phyloP scores from a whole-genome alignment of 2,797 vertebrate species.

The Molothrus aeneus region DNA sequence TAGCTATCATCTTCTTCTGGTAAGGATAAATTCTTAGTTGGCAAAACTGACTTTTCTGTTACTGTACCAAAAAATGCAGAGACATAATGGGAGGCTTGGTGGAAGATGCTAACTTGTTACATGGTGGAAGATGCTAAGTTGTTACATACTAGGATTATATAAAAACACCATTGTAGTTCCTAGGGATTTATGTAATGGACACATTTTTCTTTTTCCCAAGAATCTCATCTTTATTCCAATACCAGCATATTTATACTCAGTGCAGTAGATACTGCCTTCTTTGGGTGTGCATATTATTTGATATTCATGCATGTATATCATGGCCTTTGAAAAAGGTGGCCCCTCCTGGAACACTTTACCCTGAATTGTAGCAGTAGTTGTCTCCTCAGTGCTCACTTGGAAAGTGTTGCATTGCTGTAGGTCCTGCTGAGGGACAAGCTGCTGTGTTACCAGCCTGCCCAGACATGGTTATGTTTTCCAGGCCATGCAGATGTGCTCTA shows the following conservation, averaged over 20 bases:
- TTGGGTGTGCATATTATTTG: neutral
- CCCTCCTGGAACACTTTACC: neutral
- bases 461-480: neutral
- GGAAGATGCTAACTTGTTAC: neutral
- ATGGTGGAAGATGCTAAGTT: neutral
- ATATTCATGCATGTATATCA: rapidly evolving
- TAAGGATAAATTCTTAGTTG: neutral
- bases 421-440: neutral
- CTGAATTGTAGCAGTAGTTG: neutral
- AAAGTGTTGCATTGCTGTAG: neutral
- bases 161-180: neutral
- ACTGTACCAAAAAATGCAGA: neutral
- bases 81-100: neutral
- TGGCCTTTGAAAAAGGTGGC: neutral
- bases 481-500: rapidly evolving
- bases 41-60: neutral
- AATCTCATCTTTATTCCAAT: neutral
- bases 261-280: neutral
- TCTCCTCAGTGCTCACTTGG: neutral
- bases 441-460: neutral
- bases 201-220: neutral
- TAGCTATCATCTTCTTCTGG: neutral
- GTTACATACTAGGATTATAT: neutral
- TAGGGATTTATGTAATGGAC: neutral
- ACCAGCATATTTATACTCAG: neutral